Conservation (phyloP, 2,113 vertebrate genomes). For the Speoplatyrhinus poulsoni region DNA sequence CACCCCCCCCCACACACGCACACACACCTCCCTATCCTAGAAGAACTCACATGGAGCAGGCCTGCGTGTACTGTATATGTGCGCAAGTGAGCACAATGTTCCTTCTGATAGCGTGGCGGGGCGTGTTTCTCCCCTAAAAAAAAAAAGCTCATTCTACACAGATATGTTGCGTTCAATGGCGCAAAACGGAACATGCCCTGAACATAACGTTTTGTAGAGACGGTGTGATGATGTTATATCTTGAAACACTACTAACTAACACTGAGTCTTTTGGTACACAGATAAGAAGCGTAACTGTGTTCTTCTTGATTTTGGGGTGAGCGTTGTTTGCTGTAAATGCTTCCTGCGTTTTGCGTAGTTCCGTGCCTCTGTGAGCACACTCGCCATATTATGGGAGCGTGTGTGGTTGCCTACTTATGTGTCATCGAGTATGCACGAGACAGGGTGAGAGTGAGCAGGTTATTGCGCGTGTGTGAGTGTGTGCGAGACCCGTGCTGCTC, state of each 20-base stretch:
- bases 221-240: too few relatives aligned
- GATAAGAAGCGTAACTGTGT: constrained; percentile 36
- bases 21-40: constrained; percentile 7
- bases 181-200: background rate
- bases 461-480: constrained; percentile 2
- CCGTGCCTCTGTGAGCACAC: constrained; percentile 71
- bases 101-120: too few relatives aligned
- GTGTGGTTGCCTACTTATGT: constrained; percentile 65
- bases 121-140: background rate
- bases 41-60: constrained; percentile 60
- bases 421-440: constrained; percentile 35
- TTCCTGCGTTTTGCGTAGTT: constrained; percentile 68
- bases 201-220: background rate
- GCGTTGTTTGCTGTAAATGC: constrained; percentile 60
- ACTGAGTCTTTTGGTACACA: constrained; percentile 38
- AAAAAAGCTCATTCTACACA: background rate
- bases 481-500: constrained; percentile 44
- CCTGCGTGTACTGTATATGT: constrained; percentile 36
- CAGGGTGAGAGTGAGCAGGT: constrained; percentile 56
- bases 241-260: too few relatives aligned
- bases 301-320: constrained; percentile 52
- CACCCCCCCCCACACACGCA: too few relatives aligned
- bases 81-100: constrained; percentile 17
- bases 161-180: background rate
- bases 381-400: constrained; percentile 64